Conservation (phyloP, 2,113 vertebrate genomes). For the Neogale vison region DNA sequence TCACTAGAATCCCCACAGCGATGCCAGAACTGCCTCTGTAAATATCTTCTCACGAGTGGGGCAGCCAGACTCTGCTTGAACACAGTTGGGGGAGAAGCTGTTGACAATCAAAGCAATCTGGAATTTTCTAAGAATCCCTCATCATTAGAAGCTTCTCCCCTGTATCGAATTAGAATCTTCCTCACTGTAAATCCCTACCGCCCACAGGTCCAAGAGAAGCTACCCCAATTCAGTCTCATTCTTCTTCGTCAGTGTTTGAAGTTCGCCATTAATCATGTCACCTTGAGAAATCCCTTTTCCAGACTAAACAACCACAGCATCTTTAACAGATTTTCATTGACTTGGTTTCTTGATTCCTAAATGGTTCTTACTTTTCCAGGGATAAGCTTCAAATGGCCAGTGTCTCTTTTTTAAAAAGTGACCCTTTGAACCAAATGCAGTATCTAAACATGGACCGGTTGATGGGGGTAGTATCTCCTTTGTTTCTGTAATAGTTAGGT, state of each 20-base stretch:
- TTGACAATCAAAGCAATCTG: background rate
- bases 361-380: background rate
- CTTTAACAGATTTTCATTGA: conserved; percentile 18
- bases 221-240: background rate
- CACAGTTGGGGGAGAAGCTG: background rate
- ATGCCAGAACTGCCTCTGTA: background rate
- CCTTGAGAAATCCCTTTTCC: background rate
- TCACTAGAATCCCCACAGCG: background rate
- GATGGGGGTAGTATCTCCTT: background rate
- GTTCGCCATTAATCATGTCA: background rate
- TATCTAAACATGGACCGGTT: background rate
- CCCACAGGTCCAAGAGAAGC: background rate
- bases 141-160: background rate
- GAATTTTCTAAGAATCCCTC: background rate
- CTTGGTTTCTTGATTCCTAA: background rate
- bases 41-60: background rate
- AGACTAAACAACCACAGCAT: background rate
- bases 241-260: background rate
- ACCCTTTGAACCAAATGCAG: background rate
- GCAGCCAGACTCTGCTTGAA: background rate
- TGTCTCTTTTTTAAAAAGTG: background rate
- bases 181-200: background rate
- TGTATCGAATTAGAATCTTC: background rate
- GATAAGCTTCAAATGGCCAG: background rate
- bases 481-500: background rate